A percentile compares a stretch with the other conserved stretches of the same genome.
These are phyloP conservation scores for Archips xylosteana DNA, from an alignment of 2,888 invertebrate species.

Conservation along the genomic window DNA sequence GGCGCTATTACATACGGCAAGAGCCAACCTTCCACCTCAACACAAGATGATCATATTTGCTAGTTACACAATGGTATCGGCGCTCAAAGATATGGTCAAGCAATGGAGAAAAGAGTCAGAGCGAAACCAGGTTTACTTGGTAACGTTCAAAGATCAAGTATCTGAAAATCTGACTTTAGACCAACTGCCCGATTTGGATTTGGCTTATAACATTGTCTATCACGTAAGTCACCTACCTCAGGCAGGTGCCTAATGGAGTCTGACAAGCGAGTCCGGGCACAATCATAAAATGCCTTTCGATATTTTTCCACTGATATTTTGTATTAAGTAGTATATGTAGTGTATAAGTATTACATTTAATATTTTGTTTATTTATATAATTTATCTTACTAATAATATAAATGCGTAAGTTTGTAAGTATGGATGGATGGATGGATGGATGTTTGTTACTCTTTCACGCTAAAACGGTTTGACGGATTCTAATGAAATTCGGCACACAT, in stretches of 20 bases:
- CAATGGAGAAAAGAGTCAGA: slow-evolving; percentile 55
- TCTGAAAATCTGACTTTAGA: slow-evolving; percentile 50
- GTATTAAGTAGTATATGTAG: too few relatives aligned
- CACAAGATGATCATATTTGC: slow-evolving; percentile 56
- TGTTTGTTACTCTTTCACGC: too few relatives aligned
- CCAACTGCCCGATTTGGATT: slow-evolving; percentile 56
- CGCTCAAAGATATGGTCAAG: slow-evolving; percentile 52
- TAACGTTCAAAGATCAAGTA: slow-evolving; percentile 50
- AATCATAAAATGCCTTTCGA: too few relatives aligned
- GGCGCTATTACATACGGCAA: slow-evolving; percentile 44
- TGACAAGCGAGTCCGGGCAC: neutral
- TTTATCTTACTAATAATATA: too few relatives aligned
- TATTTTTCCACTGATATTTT: too few relatives aligned
- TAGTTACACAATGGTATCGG: slow-evolving; percentile 52
- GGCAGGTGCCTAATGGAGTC: neutral
- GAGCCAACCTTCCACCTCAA: slow-evolving; percentile 21
- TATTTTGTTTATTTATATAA: too few relatives aligned
- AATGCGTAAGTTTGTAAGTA: too few relatives aligned
- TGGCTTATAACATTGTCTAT: slow-evolving; percentile 56
- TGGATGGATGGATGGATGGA: too few relatives aligned
- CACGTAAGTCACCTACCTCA: slow-evolving; percentile 51
- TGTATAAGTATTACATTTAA: too few relatives aligned
- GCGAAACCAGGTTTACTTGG: slow-evolving; percentile 47
- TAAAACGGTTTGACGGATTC: too few relatives aligned
- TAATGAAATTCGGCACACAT: too few relatives aligned